These are phyloP conservation scores for Lamellibrachia columna DNA, from an alignment of 2,888 invertebrate species.

Conservation along the genomic window DNA sequence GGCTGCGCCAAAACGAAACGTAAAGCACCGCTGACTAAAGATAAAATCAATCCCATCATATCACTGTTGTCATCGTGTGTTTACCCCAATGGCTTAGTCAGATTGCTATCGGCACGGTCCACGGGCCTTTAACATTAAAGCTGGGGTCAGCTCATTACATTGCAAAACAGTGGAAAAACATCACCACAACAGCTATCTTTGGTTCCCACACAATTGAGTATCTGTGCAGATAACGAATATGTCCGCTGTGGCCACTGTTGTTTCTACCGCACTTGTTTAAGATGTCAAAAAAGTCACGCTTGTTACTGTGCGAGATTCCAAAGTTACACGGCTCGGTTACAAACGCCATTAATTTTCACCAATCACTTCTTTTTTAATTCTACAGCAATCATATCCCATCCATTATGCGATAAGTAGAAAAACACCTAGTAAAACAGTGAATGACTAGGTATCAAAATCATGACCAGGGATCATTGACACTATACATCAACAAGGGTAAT, in stretches of 20 bases:
- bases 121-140: neutral
- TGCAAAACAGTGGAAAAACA: neutral
- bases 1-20: neutral
- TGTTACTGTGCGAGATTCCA: neutral
- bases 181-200: neutral
- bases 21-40: neutral
- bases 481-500: neutral
- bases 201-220: neutral
- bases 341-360: neutral
- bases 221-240: neutral
- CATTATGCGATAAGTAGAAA: neutral
- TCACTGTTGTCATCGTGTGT: neutral
- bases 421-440: neutral
- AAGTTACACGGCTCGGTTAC: neutral
- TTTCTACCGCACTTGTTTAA: neutral
- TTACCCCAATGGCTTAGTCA: neutral
- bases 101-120: neutral
- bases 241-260: neutral
- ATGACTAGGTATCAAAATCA: neutral
- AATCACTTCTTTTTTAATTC: neutral
- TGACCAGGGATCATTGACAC: no score
- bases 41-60: conserved; percentile 16
- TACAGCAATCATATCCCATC: neutral
- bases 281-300: neutral
- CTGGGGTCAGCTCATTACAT: neutral